Evolutionary conservation across 2,113 vertebrate genomes (phyloP).

Genomic region (Lipophrys pholis): DNA sequence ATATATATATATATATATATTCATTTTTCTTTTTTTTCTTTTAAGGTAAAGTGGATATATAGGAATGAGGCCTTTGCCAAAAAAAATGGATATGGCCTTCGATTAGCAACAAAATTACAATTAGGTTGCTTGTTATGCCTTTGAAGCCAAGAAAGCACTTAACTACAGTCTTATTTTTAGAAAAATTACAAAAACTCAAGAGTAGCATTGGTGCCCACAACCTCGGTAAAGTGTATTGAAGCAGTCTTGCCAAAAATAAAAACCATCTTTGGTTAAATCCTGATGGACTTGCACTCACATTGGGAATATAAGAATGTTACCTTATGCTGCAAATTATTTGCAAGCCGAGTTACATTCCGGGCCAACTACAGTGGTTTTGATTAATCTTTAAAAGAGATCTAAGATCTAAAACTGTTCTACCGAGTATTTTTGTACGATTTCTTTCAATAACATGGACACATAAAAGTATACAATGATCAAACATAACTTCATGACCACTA

Average conservation of each 20-base stretch:
- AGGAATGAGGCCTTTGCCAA: background rate
- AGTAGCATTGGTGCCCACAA: constrained; percentile 31
- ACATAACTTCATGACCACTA: too few species aligned
- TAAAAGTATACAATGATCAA: too few species aligned
- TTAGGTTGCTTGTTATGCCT: constrained; percentile 31
- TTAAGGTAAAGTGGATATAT: constrained; percentile 1
- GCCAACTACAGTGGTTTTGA: too few species aligned
- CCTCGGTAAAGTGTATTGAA: constrained; percentile 33
- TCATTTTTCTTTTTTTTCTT: background rate
- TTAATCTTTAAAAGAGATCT: too few species aligned
- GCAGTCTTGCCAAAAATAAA: constrained; percentile 41
- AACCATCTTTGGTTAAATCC: constrained; percentile 14
- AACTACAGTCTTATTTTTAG: constrained; percentile 10
- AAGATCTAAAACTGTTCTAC: too few species aligned
- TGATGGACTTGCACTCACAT: too few species aligned
- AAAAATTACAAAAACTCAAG: constrained; percentile 39
- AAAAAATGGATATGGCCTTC: constrained; percentile 25
- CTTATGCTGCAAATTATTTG: too few species aligned
- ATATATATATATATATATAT: too few species aligned
- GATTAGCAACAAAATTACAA: constrained; percentile 39
- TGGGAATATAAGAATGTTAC: too few species aligned
- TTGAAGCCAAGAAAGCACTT: constrained; percentile 57
- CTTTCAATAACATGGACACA: too few species aligned
- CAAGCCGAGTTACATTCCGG: too few species aligned
- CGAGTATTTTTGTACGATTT: too few species aligned